phyloP scores from a whole-genome alignment of 2,888 invertebrate species.

The Dolichopus griseipennis region DNA sequence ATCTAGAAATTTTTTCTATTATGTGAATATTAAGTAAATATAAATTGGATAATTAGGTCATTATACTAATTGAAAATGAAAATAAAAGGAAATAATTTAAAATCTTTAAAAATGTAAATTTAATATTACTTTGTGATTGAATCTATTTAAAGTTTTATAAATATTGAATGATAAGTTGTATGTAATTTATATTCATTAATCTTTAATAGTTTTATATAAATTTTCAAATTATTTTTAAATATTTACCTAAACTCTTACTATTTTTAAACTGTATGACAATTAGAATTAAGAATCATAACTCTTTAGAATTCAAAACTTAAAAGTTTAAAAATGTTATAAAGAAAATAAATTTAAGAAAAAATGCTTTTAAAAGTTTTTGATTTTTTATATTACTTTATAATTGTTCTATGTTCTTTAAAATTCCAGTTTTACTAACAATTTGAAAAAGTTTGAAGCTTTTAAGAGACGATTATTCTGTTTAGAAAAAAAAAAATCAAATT shows the following conservation, averaged over 20 bases:
- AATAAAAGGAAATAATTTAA: too few species aligned
- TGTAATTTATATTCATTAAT: neutral
- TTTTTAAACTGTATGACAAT: neutral
- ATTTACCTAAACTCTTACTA: neutral
- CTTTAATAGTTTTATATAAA: neutral
- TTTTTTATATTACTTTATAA: neutral
- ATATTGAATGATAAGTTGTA: neutral
- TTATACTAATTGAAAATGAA: too few species aligned
- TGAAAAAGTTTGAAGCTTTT: too few species aligned
- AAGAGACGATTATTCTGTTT: too few species aligned
- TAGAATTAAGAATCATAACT: neutral
- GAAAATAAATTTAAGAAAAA: conserved; percentile 6
- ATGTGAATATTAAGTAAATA: too few species aligned
- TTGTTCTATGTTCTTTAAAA: too few species aligned
- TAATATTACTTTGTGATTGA: neutral
- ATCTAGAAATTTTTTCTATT: too few species aligned
- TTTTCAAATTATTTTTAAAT: neutral
- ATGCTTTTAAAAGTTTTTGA: neutral
- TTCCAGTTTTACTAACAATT: too few species aligned
- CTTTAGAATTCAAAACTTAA: neutral
- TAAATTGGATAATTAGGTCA: too few species aligned
- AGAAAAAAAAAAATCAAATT: too few species aligned
- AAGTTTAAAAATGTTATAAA: neutral
- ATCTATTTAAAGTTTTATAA: neutral
- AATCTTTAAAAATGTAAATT: too few species aligned